Evolutionary conservation across 2,888 invertebrate genomes (phyloP), one percentile per base, ranked within the genome.

Genomic region (Rotaria socialis): DNA sequence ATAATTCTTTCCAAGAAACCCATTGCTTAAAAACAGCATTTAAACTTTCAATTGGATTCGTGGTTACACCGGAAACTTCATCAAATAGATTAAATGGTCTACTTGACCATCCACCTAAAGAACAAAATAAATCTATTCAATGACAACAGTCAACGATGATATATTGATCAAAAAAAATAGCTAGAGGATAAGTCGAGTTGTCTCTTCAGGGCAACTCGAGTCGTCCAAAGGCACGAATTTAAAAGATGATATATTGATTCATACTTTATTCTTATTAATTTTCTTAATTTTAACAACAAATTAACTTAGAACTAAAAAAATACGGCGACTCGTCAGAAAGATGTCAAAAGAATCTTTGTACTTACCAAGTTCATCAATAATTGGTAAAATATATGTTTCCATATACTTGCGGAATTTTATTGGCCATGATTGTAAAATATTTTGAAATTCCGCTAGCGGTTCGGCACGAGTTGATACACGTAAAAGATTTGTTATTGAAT

Each of bases 1-100:
- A 58, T 58, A 58, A 58, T 58, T 58, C n/a, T n/a, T 58, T 58
- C 58, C 58, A 58, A n/a, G n/a, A n/a, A 58, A 58, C 14, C 58
- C 58, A 58, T 1, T n/a, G 58, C 10, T 58, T 58, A 24, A n/a
- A 58, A 10, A 58, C 58, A 58, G 58, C 58, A 58, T 58, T 58
- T 8, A 58, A 3, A 58, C 58, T 58, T 58, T 58, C 58, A n/a
- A 24, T 58, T 4, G 58, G 58, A n/a, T 58, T 58, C 0, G 0
- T 58, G 1, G 58, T 58, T 24, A 58, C n/a, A n/a, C 58, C 58
- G 14, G 58, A 58, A 2, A 6, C 2, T 6, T 58, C 58, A 58
- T 58, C 7, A 58, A 58, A 58, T n/a, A 58, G n/a, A n/a, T 58
- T 58, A 24, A n/a, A 24, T n/a, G n/a, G n/a, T 8, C 22, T 1